A percentile compares a stretch with the other conserved stretches of the same genome.
These are phyloP conservation scores for Thalassophryne amazonica DNA, from an alignment of 2,797 vertebrate species.

Conservation along the genomic window DNA sequence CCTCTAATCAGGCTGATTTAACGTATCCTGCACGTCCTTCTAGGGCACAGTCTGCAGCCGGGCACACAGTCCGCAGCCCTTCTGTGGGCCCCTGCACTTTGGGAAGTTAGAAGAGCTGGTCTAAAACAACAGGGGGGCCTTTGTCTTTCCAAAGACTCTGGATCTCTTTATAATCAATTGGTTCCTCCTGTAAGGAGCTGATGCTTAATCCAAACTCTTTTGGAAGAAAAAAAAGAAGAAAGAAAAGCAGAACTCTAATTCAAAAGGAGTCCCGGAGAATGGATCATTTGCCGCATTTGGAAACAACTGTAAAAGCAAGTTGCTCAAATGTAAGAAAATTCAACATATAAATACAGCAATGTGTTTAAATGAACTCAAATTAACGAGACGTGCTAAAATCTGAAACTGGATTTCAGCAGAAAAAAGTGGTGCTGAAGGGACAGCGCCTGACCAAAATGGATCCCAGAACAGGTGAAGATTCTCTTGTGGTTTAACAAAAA, in stretches of 20 bases:
- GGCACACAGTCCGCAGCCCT: constrained; percentile 77
- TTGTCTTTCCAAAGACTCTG: constrained; percentile 80
- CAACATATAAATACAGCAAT: too few relatives aligned
- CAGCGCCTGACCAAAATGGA: constrained; percentile 4
- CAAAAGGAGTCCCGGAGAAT: too few relatives aligned
- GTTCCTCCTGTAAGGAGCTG: constrained; percentile 81
- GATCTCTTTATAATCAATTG: constrained; percentile 85
- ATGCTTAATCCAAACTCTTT: constrained; percentile 36
- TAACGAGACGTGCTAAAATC: too few relatives aligned
- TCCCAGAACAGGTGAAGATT: not conserved
- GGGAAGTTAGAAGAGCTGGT: constrained; percentile 81
- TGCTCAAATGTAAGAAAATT: too few relatives aligned
- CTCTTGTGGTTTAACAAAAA: too few relatives aligned
- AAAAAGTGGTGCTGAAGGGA: constrained; percentile 16
- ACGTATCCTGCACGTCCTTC: constrained; percentile 84
- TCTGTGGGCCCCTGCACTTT: constrained; percentile 81
- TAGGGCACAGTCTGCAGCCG: constrained; percentile 81
- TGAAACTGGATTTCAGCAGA: not conserved
- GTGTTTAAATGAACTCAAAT: too few relatives aligned
- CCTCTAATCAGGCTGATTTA: constrained; percentile 97
- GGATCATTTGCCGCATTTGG: too few relatives aligned
- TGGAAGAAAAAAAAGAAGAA: too few relatives aligned
- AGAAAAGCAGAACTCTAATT: too few relatives aligned
- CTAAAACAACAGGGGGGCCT: constrained; percentile 84
- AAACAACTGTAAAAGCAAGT: too few relatives aligned